These are phyloP conservation scores for Diarsia mendica DNA, from an alignment of 2,888 invertebrate genomes.

Conservation along the genomic window DNA sequence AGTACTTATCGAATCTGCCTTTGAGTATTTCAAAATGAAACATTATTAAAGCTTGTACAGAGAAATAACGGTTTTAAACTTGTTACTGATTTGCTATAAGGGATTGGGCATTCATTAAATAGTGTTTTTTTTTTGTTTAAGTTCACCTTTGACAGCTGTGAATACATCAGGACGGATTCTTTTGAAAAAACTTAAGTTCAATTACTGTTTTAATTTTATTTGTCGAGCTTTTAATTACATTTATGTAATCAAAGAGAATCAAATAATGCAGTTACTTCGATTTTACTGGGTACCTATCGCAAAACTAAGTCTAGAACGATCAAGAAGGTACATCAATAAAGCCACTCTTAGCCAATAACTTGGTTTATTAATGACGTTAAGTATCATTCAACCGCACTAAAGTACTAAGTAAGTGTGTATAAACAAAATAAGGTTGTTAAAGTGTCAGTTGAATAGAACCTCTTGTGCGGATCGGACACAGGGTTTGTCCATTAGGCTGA, in stretches of 20 bases:
- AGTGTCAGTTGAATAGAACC: conserved; percentile 81
- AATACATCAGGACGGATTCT: background rate
- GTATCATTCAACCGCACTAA: conserved; percentile 72
- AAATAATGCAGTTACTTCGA: background rate
- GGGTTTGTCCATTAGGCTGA: conserved; percentile 88
- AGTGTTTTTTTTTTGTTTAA: no score
- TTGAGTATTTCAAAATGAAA: conserved; percentile 9
- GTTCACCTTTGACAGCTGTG: conserved; percentile 6
- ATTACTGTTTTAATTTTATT: background rate
- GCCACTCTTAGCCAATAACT: conserved; percentile 45
- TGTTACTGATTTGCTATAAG: conserved; percentile 25
- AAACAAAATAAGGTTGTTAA: conserved; percentile 82
- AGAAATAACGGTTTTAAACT: conserved; percentile 17
- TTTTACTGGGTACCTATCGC: background rate
- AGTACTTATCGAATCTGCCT: conserved; percentile 34
- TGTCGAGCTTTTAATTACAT: background rate
- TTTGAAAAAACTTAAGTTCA: conserved; percentile 5
- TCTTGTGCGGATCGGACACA: conserved; percentile 82
- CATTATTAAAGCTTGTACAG: conserved; percentile 5
- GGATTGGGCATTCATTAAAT: conserved; percentile 26
- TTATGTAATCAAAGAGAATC: conserved; percentile 1
- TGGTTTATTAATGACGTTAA: conserved; percentile 61
- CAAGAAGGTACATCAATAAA: conserved; percentile 33
- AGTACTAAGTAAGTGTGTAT: conserved; percentile 78
- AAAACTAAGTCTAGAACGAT: conserved; percentile 26